Conservation (phyloP, 1,140 invertebrate genomes). For the Ctenoplectra terminalis region DNA sequence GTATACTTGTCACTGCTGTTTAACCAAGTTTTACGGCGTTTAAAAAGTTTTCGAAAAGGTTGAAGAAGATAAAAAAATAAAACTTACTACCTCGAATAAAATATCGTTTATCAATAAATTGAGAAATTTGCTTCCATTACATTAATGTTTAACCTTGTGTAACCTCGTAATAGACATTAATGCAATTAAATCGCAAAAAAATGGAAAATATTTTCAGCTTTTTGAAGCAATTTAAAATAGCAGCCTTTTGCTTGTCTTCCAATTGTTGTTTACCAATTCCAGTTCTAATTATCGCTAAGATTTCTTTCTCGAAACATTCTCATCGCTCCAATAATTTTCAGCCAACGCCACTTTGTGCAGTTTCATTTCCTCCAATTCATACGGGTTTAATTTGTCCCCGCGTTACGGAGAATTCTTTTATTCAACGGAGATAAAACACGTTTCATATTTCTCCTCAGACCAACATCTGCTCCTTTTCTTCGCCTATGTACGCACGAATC, state of each 20-base stretch:
- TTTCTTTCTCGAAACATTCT: neutral
- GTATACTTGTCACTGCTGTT: neutral
- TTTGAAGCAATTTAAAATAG: neutral
- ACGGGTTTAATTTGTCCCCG: conserved; percentile 37
- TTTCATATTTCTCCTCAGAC: conserved; percentile 53
- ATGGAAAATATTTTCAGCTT: neutral
- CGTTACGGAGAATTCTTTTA: conserved; percentile 43
- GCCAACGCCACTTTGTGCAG: neutral
- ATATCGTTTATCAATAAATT: too few species aligned
- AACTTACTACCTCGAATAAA: too few species aligned
- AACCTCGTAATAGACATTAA: too few species aligned
- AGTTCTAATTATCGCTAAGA: too few species aligned
- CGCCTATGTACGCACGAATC: conserved; percentile 33
- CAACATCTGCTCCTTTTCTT: conserved; percentile 33
- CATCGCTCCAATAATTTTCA: neutral
- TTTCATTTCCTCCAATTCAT: neutral
- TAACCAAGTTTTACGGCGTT: neutral
- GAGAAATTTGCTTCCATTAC: too few species aligned
- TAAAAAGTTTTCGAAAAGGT: neutral
- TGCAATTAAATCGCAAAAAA: too few species aligned
- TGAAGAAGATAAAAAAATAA: too few species aligned
- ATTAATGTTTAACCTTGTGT: too few species aligned
- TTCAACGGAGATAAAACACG: conserved; percentile 27
- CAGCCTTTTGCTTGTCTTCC: too few species aligned
- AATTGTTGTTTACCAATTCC: too few species aligned